A percentile compares a stretch with the other conserved stretches of the same genome.
Conservation (phyloP, 2,888 invertebrate species). For the Eupelmus urozonus region DNA sequence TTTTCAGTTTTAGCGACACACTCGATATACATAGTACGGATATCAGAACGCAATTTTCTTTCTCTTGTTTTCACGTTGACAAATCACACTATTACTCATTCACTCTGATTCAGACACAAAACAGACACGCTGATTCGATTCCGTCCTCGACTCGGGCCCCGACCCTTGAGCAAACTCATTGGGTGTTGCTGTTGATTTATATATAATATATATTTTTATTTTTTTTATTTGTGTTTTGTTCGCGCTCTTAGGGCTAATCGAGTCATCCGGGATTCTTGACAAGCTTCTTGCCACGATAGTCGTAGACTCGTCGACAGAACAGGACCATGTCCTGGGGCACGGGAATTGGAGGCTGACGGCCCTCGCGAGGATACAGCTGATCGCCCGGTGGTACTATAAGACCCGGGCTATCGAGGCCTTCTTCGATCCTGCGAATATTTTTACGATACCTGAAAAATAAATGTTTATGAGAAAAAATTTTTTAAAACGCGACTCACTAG, state of each 20-base stretch:
- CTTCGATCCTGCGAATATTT: slow-evolving; percentile 87
- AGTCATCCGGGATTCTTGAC: slow-evolving; percentile 77
- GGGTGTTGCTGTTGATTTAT: slow-evolving; percentile 46
- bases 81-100: too few relatives aligned
- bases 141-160: slow-evolving; percentile 11
- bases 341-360: slow-evolving; percentile 83
- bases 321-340: slow-evolving; percentile 90
- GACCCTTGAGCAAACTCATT: slow-evolving; percentile 31
- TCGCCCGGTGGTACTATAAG: slow-evolving; percentile 85
- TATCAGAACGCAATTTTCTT: slow-evolving; percentile 26
- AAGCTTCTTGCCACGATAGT: slow-evolving; percentile 89
- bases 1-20: slow-evolving; percentile 42
- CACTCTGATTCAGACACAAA: slow-evolving; percentile 36
- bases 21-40: slow-evolving; percentile 45
- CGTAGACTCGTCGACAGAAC: slow-evolving; percentile 96
- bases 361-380: slow-evolving; percentile 79
- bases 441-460: slow-evolving; percentile 86
- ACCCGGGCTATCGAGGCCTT: slow-evolving; percentile 84
- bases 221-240: slow-evolving; percentile 42
- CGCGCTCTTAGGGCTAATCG: slow-evolving; percentile 66
- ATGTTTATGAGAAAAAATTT: slow-evolving; percentile 10
- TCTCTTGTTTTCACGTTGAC: slow-evolving; percentile 23
- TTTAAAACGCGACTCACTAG: too few relatives aligned
- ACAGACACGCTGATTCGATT: slow-evolving; percentile 13
- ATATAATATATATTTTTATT: slow-evolving; percentile 38